Percentiles rank a stretch among this genome's conserved stretches.
phyloP scores from a whole-genome alignment of 1,140 invertebrate species.

The Drosophila pseudoobscura region DNA sequence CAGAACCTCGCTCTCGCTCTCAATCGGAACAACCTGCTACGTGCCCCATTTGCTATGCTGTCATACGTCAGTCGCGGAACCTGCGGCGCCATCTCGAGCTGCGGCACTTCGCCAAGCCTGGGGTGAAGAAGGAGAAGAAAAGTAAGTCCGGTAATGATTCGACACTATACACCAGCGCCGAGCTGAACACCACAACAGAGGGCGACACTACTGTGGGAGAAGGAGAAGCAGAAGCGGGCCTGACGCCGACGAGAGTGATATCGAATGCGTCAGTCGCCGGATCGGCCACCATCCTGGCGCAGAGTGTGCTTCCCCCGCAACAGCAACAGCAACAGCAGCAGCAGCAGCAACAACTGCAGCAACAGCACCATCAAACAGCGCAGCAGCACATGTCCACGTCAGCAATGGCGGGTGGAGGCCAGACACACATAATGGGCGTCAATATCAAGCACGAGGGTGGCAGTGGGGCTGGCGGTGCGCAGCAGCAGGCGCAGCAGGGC shows the following conservation, averaged over 20 bases:
- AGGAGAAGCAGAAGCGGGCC: constrained; percentile 21
- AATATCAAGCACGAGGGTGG: constrained; percentile 62
- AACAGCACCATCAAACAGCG: constrained; percentile 33
- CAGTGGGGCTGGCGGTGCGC: constrained; percentile 32
- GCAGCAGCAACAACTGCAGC: constrained; percentile 45
- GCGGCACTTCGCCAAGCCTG: constrained; percentile 83
- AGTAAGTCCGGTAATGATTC: constrained; percentile 81
- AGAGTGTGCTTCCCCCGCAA: constrained; percentile 64
- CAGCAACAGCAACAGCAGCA: constrained; percentile 62
- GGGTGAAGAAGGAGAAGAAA: constrained; percentile 83
- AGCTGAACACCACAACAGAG: constrained; percentile 64
- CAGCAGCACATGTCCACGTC: constrained; percentile 63
- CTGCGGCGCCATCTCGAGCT: constrained; percentile 85
- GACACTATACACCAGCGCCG: constrained; percentile 56
- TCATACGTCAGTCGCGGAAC: constrained; percentile 86
- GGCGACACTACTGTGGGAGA: constrained; percentile 53
- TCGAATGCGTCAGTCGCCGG: constrained; percentile 42
- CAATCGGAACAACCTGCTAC: constrained; percentile 87
- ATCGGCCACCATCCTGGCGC: constrained; percentile 54
- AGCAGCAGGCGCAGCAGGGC: constrained; percentile 58
- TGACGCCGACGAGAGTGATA: constrained; percentile 64
- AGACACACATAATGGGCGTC: constrained; percentile 58
- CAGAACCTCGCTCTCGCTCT: constrained; percentile 84
- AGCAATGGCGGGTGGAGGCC: constrained; percentile 65
- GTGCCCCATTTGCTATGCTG: constrained; percentile 86